Conservation (phyloP, 2,797 vertebrate genomes). For the Denticeps clupeoides region DNA sequence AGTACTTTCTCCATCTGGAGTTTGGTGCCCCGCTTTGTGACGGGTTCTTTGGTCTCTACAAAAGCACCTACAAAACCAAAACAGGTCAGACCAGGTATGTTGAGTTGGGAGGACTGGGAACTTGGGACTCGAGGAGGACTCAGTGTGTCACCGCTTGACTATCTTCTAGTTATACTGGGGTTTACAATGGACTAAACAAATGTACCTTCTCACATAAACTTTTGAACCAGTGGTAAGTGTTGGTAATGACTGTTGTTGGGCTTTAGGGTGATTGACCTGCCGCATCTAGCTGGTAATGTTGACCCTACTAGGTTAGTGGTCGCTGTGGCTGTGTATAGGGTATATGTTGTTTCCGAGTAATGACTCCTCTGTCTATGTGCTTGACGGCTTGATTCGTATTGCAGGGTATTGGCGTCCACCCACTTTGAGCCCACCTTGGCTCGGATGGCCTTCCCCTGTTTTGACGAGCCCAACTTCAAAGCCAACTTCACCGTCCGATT, state of each 20-base stretch:
- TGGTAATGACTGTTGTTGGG: too few relatives aligned
- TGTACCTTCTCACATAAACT: too few relatives aligned
- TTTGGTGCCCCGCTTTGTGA: conserved; percentile 55
- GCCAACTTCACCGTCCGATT: conserved; percentile 63
- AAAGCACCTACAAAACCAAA: conserved; percentile 56
- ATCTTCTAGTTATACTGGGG: too few relatives aligned
- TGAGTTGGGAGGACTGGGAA: background rate
- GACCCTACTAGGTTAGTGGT: too few relatives aligned
- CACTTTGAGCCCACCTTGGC: conserved; percentile 66
- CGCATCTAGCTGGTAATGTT: too few relatives aligned
- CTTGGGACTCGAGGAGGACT: too few relatives aligned
- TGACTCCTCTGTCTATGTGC: background rate
- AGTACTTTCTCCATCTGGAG: conserved; percentile 58
- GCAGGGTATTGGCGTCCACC: conserved; percentile 56
- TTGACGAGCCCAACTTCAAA: conserved; percentile 67
- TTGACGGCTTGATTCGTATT: background rate
- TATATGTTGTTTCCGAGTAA: too few relatives aligned
- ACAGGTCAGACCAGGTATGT: conserved; percentile 54
- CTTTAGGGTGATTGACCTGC: too few relatives aligned
- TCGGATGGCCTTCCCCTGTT: conserved; percentile 64
- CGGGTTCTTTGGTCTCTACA: conserved; percentile 66
- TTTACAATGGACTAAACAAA: too few relatives aligned
- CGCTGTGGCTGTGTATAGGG: background rate
- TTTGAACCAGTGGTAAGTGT: too few relatives aligned
- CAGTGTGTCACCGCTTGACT: too few relatives aligned